A percentile compares a stretch with the other conserved stretches of the same genome.
Evolutionary conservation across 2,888 invertebrate genomes (phyloP).

Genomic region (Rapana venosa): DNA sequence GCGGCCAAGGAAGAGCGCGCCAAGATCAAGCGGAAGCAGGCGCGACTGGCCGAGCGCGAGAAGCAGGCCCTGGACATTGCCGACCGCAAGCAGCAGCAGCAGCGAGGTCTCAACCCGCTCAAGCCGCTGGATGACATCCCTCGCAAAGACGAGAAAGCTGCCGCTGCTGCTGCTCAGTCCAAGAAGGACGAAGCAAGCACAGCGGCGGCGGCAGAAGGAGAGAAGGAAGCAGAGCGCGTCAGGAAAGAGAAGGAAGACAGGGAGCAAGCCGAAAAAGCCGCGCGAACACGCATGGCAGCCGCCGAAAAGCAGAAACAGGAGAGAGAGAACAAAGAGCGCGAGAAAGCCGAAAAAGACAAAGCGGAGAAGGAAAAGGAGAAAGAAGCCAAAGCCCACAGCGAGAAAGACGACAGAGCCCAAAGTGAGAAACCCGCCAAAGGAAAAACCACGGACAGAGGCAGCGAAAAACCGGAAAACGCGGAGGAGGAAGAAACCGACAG

Average conservation of each 20-base stretch:
- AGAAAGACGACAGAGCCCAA: conserved; percentile 49
- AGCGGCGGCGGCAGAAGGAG: conserved; percentile 42
- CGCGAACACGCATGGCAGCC: conserved; percentile 44
- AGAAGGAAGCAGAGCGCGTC: conserved; percentile 53
- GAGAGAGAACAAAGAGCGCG: conserved; percentile 41
- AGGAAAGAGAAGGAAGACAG: conserved; percentile 59
- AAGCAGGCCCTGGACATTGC: conserved; percentile 69
- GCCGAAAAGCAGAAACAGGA: conserved; percentile 46
- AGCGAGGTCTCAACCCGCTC: conserved; percentile 60
- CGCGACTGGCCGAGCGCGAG: conserved; percentile 70
- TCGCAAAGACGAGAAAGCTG: conserved; percentile 60
- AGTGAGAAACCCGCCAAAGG: conserved; percentile 49
- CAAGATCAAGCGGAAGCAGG: conserved; percentile 63
- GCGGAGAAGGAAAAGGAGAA: conserved; percentile 52
- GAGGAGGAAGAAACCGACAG: conserved; percentile 54
- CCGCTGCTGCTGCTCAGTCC: too few species aligned
- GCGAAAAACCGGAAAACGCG: conserved; percentile 50
- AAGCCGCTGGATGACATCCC: conserved; percentile 39
- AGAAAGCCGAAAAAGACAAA: conserved; percentile 57
- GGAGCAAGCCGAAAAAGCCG: conserved; percentile 52
- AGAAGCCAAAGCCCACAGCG: conserved; percentile 49
- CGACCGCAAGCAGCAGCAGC: conserved; percentile 66
- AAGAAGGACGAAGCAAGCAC: conserved; percentile 47
- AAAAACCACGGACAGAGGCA: conserved; percentile 52
- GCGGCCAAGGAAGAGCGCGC: conserved; percentile 68